Evolutionary conservation across 2,797 vertebrate species (phyloP).

Genomic region (Acipenser oxyrinchus): DNA sequence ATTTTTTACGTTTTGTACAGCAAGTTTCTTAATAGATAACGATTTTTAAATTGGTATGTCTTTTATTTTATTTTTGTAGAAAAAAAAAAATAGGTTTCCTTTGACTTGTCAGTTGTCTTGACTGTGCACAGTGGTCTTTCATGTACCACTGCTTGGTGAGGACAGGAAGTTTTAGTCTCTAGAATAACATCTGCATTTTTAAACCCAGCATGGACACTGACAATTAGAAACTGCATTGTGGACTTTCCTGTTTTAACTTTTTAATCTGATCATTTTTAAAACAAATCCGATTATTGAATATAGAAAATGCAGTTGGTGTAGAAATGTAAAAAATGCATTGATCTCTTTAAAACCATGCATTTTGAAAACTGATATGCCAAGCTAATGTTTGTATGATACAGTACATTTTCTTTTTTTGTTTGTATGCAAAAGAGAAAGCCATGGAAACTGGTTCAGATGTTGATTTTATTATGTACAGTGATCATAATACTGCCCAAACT

Average conservation of each 20-base stretch:
- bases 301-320: constrained; percentile 29
- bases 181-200: constrained; percentile 31
- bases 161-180: no score
- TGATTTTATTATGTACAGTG: constrained; percentile 44
- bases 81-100: constrained; percentile 43
- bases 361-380: no score
- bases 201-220: neutral
- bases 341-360: no score
- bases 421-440: constrained; percentile 40
- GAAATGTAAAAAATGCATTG: no score
- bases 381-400: constrained; percentile 52
- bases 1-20: constrained; percentile 83
- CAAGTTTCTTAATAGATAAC: constrained; percentile 69
- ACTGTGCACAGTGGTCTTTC: constrained; percentile 36
- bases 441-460: constrained; percentile 43
- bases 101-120: constrained; percentile 43
- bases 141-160: constrained; percentile 39
- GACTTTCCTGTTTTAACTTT: no score
- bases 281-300: no score
- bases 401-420: constrained; percentile 34
- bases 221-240: no score
- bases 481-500: constrained; percentile 60
- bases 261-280: no score
- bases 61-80: constrained; percentile 56
- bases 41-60: constrained; percentile 72